Evolutionary conservation across 1,140 invertebrate species (phyloP), one percentile per base, ranked within the genome.

Genomic region (Dinothrombium tinctorium): DNA sequence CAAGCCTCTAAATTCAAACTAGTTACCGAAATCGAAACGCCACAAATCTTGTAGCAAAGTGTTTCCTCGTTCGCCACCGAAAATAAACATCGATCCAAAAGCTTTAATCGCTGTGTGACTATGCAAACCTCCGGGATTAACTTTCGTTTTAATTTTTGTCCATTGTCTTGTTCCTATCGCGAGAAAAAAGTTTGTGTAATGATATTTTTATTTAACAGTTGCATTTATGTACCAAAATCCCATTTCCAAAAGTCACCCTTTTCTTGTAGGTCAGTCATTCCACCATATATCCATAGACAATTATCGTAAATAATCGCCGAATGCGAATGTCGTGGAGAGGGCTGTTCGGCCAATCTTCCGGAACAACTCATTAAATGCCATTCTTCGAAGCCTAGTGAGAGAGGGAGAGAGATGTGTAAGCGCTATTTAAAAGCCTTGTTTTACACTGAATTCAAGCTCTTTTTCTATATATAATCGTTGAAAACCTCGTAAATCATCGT

Each of bases 211-310:
- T 28, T 28, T 28, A 7, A n/a, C 26, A 9, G 26, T 8, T n/a
- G 7, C 32, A 33, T 7, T 14, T 7, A 1, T 59, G 55, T 51
- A 69, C 67, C 52, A 40, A 67, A 72, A 58, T 80, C 75, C 66
- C 73, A 86, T 52, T 69, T 68, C 82, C 81, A 87, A 31, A 83
- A 72, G 57, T 89, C 81, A 44, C 65, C 65, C 49, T 74, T 67
- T 47, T 75, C 73, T 42, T 76, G 69, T 2, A 87, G 65, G 60
- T 84, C 77, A 35, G 72, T 78, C 74, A 81, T 81, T 1, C 83
- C 83, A 4, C 79, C 83, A 56, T 79, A 83, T 51, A 87, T 66
- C 68, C 78, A 86, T 67, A 87, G 77, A 0, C 69, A 64, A 36
- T 70, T 66, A 33, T 71, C 74, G 52, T 81, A 72, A 12, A 83